Base-by-base conservation (phyloP, 1,140 invertebrate species). In the Eulimnadia texana region DNA sequence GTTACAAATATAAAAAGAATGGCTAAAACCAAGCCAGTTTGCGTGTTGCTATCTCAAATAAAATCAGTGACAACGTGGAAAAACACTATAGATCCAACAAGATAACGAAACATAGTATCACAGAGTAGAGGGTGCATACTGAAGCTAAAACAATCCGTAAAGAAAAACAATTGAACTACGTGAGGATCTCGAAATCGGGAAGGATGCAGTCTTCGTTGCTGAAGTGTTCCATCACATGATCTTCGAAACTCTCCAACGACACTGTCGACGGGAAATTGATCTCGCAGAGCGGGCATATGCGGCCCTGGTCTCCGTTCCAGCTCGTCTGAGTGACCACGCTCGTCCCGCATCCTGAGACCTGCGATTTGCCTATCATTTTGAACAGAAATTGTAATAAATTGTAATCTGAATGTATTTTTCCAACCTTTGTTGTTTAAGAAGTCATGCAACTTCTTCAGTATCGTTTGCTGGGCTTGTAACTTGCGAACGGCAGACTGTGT, bases 181-280 rank as follows among this genome's bases (percentile, higher is more conserved):
- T 28, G 10, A 60, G 3, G 10, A 61, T 54, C 53, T 61, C 51
- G 20, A 61, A 55, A 13, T 54, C 25, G 25, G 60, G 22, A 19
- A 61, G 19, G 23, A 52, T 50, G 33, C 27, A 24, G 19, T 61
- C 53, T 2, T 51, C 50, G 2, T 52, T 11, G 28, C 42, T 58
- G 33, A 61, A 61, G 13, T 61, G 60, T 16, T 50, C 49, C 53
- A 61, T 54, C 11, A 61, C 60, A 28, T 61, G 60, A 54, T 61
- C 53, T 29, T 52, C 50, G 22, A 61, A 61, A 1, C 53, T 51
- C 22, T 61, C 60, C 29, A 53, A 27, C 10, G 55, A 57, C 33
- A 57, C 42, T 11, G 29, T 33, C 60, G 60, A 52, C 16, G 29
- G 53, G 13, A 61, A 61, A 2, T 52, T 22, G 20, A 33, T 29